Evolutionary conservation across 1,140 invertebrate species (phyloP), one percentile per base, ranked within the genome.

Genomic region (Eupeodes corollae): DNA sequence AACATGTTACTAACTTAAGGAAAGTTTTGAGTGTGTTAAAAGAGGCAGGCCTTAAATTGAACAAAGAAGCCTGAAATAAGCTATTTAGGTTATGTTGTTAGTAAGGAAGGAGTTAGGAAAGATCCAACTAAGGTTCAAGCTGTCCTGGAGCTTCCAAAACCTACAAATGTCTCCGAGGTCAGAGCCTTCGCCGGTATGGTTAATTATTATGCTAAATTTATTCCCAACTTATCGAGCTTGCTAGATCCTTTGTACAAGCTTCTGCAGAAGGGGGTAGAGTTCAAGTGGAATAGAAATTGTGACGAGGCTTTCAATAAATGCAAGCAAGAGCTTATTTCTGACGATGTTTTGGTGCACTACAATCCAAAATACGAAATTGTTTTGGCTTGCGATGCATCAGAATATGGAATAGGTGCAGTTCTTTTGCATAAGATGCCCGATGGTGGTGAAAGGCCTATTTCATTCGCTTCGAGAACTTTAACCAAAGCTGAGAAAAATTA

Each of bases 381-480:
- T 11, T 26, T 61, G 3, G 49, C 55, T 3, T 48, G 46, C 10
- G 58, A 66, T 49, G 53, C 55, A 3, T 46, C 32, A 16, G 19
- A 43, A 16, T 46, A 46, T 35, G 61, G 56, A 13, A 32, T 61
- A 26, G 55, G 56, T 1, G 54, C 53, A 10, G 53, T 57, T n/a
- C 21, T 26, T 26, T 26, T 26, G 8, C 72, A 76, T 46, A 48
- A 47, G 18, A 21, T 56, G 16, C 8, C 42, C 26, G 56, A 70
- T 54, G 59, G 51, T 21, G 35, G 40, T 0, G 67, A 70, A 50
- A 50, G 51, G 51, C 70, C 71, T 5, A 63, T 76, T 19, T 63
- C 61, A 6, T 75, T 69, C 57, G 63, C 63, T 5, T 73, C 68
- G 0, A 39, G 70, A 47, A 62, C 59, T 5, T 47, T 78, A 16